Evolutionary conservation across 2,797 vertebrate species (phyloP).

Genomic region (Dendrocincla tyrannina): DNA sequence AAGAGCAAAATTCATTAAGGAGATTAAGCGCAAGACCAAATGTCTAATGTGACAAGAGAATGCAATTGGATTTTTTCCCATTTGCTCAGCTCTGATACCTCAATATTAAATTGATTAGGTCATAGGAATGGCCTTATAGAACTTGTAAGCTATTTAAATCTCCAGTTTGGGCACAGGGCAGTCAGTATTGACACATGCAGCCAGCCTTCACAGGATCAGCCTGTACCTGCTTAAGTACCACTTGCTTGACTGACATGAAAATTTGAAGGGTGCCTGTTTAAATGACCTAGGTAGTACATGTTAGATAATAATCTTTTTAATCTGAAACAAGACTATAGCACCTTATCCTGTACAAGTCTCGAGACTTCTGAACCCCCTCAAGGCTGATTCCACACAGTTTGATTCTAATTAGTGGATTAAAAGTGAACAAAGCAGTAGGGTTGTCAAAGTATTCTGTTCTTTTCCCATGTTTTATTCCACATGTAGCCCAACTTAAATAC

Average conservation of each 20-base stretch:
- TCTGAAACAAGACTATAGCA: not conserved
- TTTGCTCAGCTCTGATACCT: not conserved
- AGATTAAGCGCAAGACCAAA: not conserved
- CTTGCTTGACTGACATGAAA: not conserved
- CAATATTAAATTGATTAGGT: not conserved
- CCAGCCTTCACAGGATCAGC: not conserved
- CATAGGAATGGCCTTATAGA: not conserved
- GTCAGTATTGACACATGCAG: not conserved
- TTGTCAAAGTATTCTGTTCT: not conserved
- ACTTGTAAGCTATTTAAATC: not conserved
- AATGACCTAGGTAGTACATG: not conserved
- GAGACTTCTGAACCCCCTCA: not conserved
- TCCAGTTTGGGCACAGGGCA: not conserved
- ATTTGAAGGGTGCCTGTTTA: not conserved
- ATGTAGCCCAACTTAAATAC: not conserved
- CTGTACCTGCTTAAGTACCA: not conserved
- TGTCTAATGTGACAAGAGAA: not conserved
- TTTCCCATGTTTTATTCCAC: not conserved
- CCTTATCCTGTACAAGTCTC: not conserved
- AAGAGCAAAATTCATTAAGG: constrained; percentile 30
- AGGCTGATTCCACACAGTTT: not conserved
- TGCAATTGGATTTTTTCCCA: not conserved
- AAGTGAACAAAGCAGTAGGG: not conserved
- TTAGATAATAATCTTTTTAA: not conserved
- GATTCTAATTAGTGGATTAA: not conserved